A percentile compares a stretch with the other conserved stretches of the same genome.
Conservation (phyloP, 2,797 vertebrate genomes). For the Triplophysa bombifrons region DNA sequence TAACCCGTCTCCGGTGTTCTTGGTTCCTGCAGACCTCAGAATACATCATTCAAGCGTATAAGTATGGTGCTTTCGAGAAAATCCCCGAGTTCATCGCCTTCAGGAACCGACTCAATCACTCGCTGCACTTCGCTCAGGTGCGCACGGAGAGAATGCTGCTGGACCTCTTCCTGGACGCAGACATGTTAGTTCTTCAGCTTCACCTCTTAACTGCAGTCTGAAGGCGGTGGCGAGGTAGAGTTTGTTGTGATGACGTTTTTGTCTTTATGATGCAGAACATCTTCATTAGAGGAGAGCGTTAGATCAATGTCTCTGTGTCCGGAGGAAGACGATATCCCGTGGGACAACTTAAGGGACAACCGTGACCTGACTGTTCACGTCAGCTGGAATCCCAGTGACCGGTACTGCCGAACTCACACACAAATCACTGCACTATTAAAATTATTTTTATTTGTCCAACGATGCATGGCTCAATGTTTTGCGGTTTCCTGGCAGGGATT, state of each 20-base stretch:
- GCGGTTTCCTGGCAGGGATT: slow-evolving; percentile 70
- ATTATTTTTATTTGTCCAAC: too few relatives aligned
- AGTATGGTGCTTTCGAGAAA: slow-evolving; percentile 98
- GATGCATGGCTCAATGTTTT: not conserved
- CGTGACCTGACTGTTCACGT: slow-evolving; percentile 94
- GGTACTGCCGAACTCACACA: slow-evolving; percentile 65
- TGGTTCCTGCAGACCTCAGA: slow-evolving; percentile 89
- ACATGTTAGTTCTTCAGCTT: slow-evolving; percentile 83
- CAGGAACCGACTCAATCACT: slow-evolving; percentile 93
- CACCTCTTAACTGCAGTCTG: not conserved
- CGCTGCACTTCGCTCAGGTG: slow-evolving; percentile 97
- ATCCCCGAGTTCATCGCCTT: slow-evolving; percentile 99
- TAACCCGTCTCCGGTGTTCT: too few relatives aligned
- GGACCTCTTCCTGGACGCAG: slow-evolving; percentile 94
- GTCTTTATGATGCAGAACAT: slow-evolving; percentile 69
- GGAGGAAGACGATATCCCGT: slow-evolving; percentile 97
- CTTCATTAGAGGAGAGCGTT: slow-evolving; percentile 93
- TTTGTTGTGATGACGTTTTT: slow-evolving; percentile 16
- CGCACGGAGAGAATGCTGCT: slow-evolving; percentile 94
- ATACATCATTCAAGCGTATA: slow-evolving; percentile 99
- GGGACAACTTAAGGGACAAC: slow-evolving; percentile 92
- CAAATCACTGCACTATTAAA: too few relatives aligned
- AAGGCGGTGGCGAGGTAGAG: not conserved
- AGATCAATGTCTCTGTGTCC: slow-evolving; percentile 93
- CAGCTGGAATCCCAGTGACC: slow-evolving; percentile 91